Conservation (phyloP, 2,797 vertebrate species). For the Falco novaeseelandiae region DNA sequence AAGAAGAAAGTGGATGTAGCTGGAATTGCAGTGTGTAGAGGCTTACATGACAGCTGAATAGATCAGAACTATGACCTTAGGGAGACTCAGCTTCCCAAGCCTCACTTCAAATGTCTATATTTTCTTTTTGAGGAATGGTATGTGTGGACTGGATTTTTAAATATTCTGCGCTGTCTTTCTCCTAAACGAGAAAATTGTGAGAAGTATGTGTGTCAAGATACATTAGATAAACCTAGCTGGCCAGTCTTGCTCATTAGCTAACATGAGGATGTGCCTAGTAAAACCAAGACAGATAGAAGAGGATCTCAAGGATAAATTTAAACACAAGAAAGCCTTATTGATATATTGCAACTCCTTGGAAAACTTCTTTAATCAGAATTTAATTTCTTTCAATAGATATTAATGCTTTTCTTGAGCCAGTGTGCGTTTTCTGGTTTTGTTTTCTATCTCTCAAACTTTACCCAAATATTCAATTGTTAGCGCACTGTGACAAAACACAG, state of each 20-base stretch:
- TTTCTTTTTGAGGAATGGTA: not conserved
- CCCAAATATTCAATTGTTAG: not conserved
- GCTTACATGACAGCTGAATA: not conserved
- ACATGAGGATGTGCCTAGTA: not conserved
- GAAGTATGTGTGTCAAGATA: not conserved
- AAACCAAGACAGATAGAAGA: not conserved
- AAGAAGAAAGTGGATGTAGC: not conserved
- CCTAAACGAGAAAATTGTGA: not conserved
- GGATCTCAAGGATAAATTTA: not conserved
- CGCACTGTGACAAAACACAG: accelerated
- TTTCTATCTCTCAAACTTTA: not conserved
- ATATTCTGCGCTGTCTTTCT: not conserved
- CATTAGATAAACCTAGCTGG: not conserved
- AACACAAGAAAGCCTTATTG: not conserved
- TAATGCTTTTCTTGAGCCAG: not conserved
- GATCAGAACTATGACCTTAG: not conserved
- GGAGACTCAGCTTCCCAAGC: not conserved
- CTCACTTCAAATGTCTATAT: not conserved
- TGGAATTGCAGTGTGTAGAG: not conserved
- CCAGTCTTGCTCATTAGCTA: not conserved
- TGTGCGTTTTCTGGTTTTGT: accelerated
- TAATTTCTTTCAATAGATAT: not conserved
- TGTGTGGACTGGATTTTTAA: not conserved
- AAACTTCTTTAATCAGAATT: not conserved
- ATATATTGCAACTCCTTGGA: not conserved